These are phyloP conservation scores for Halcyon leucocephala DNA, from an alignment of 2,797 vertebrate genomes.

Conservation along the genomic window DNA sequence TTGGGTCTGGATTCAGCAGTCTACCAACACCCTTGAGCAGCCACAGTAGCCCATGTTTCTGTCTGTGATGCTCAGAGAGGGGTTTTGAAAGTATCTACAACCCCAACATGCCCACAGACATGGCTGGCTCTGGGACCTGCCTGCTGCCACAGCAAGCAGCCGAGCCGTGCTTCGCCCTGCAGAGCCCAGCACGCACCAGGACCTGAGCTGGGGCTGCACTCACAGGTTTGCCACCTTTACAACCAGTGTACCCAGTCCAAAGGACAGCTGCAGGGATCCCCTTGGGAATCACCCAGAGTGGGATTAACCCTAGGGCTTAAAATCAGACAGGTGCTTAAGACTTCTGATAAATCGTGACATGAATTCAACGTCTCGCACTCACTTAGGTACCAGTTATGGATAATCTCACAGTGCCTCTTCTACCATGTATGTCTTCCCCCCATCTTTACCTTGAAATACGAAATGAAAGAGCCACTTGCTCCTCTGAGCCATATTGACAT, in stretches of 20 bases:
- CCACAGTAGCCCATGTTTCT: background rate
- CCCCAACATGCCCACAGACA: accelerated
- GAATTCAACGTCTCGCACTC: background rate
- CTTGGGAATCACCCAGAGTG: background rate
- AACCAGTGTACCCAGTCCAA: accelerated
- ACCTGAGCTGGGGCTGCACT: background rate
- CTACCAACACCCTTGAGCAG: background rate
- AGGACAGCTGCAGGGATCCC: background rate
- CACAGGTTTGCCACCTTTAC: background rate
- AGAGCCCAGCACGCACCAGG: accelerated
- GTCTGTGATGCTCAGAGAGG: accelerated
- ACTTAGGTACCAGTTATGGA: background rate
- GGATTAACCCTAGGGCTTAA: background rate
- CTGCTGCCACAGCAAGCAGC: too few relatives aligned
- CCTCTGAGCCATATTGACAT: background rate
- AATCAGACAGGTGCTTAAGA: background rate
- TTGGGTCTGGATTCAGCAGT: background rate
- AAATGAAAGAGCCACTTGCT: background rate
- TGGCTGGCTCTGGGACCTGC: background rate
- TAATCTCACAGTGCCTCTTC: background rate
- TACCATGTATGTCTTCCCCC: background rate
- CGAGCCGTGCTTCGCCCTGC: too few relatives aligned
- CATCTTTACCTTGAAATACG: background rate
- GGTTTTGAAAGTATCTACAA: background rate
- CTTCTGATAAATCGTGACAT: accelerated